Base-by-base conservation (phyloP, 1,140 invertebrate genomes). In the Cherax destructor region DNA sequence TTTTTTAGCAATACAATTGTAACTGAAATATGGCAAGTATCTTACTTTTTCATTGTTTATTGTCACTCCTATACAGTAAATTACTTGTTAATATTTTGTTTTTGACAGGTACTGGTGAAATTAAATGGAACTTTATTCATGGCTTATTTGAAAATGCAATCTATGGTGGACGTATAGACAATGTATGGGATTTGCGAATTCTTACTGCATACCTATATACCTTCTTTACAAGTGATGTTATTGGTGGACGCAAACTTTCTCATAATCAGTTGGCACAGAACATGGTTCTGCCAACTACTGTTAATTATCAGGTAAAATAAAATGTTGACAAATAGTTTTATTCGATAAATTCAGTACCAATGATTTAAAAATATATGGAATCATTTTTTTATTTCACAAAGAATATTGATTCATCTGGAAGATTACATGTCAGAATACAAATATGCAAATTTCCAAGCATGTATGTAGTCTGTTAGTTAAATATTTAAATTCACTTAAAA, bases 131-230 rank as follows among this genome's bases (percentile, higher is more conserved):
- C 80, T 96, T 96, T 91, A 95, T 99, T 69, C 96, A 97, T 93
- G 98, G 98, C 10, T 94, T 99, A 6, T 96, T 97, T 94, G 96
- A 97, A 93, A 96, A 96, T 85, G 97, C 97, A 0, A 96, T 99
- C 87, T 99, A 98, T 94, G 98, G 98, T 1, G 98, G 98, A 1
- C 95, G 98, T 74, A 95, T 99, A 10, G 98, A 98, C 94, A 98
- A 98, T 93, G 94, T 95, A 10, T 96, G 97, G 94, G 98, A 99
- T 95, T 94, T 96, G 83, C 94, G 96, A 77, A 96, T 98, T 3
- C 94, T 99, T 47, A 94, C 95, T 16, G 96, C 97, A 0, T 98
- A 98, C 94, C 94, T 98, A 3, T 94, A 95, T n/a, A 95, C 96
- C 69, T 97, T 97, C 93, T 98, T 98, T 94, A 96, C 95, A 84